phyloP scores from a whole-genome alignment of 2,888 invertebrate genomes.

The Aquatica leii region DNA sequence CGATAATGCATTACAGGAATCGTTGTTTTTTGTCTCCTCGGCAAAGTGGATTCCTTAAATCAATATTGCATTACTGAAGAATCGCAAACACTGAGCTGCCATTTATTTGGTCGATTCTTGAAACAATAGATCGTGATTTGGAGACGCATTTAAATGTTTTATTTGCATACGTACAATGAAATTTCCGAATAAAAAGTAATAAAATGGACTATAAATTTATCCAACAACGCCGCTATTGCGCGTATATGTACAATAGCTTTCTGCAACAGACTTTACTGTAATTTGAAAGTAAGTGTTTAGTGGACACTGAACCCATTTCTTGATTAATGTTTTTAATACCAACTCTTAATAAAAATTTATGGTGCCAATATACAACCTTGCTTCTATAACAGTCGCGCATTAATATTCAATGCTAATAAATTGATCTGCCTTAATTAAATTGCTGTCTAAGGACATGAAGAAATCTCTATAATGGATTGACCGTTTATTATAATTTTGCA shows the following conservation, averaged over 20 bases:
- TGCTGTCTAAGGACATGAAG: too few species aligned
- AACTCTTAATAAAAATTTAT: constrained; percentile 14
- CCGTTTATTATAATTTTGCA: too few species aligned
- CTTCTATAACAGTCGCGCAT: constrained; percentile 6
- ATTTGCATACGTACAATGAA: constrained; percentile 59
- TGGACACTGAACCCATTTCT: constrained; percentile 14
- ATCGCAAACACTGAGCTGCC: constrained; percentile 44
- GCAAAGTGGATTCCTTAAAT: constrained; percentile 51
- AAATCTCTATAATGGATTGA: too few species aligned
- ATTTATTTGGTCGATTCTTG: constrained; percentile 50
- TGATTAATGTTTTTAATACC: constrained; percentile 14
- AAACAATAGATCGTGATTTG: constrained; percentile 54
- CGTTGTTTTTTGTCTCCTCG: constrained; percentile 47
- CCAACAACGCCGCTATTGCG: constrained; percentile 42
- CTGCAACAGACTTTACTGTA: constrained; percentile 14
- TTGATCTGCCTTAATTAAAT: too few species aligned
- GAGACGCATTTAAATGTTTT: constrained; percentile 54
- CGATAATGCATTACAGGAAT: constrained; percentile 50
- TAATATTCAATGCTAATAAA: constrained; percentile 10
- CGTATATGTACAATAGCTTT: constrained; percentile 41
- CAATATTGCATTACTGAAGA: constrained; percentile 51
- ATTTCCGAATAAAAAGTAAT: constrained; percentile 58
- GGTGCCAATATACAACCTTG: constrained; percentile 4
- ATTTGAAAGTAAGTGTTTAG: constrained; percentile 33
- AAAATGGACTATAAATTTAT: constrained; percentile 56